Base-by-base conservation (phyloP, 2,113 vertebrate genomes). In the Perca schrenkii region DNA sequence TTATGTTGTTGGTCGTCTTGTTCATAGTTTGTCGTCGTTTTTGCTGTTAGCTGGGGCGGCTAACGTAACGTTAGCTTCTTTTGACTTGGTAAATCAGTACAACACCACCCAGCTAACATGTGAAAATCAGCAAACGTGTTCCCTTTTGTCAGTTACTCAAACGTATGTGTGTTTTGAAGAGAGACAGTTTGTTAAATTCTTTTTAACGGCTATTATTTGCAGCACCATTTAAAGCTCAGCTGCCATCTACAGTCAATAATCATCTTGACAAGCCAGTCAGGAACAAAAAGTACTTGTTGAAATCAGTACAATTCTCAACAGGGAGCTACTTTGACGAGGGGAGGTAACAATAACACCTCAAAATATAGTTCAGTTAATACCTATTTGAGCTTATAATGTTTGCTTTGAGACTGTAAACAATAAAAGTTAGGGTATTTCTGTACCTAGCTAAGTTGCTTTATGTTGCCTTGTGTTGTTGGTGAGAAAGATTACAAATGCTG, bases 31-130 rank as follows among this genome's bases (percentile, higher is more conserved):
- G 72, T 68, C 78, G 7, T 74, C 71, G 25, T 62, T 54, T 12
- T 77, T 36, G 50, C 68, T 49, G 69, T 87, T 92, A 93, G 91
- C 91, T 25, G 6, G 17, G 17, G 19, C 40, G 19, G 91, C 78
- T 91, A 92, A 83, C 40, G 14, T 21, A 2, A 4, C 60, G 74
- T 69, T 86, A 81, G 90, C 80, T 36, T 60, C 11, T 15, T 50
- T 67, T 62, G 1, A 54, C 46, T 70, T 34, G 22, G 7, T 22
- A 10, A 47, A 43, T 31, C 34, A 34, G 15, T 8, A 0, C 52
- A 19, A 54, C 8, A 36, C 1, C 58, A n/a, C 5, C 8, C 56
- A 12, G 57, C 16, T 15, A 36, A 34, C 52, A 16, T 36, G 10
- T 2, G 25, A 54, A 8, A 57, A 28, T 2, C 6, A 17, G 8